A percentile compares a stretch with the other conserved stretches of the same genome.
phyloP scores from a whole-genome alignment of 2,113 vertebrate species.

The Syngnathus typhle region DNA sequence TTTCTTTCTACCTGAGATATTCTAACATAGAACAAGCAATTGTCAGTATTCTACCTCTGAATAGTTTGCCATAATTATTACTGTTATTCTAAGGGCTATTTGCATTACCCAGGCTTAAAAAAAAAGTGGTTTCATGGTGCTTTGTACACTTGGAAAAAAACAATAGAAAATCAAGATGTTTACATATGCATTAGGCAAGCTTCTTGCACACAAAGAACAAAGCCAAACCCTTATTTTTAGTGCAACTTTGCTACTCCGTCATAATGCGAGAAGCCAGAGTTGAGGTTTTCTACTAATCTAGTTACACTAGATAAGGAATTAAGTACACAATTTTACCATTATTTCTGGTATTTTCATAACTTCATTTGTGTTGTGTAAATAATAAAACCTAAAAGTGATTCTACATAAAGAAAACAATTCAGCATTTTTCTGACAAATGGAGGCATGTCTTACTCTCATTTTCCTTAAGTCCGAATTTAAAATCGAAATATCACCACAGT shows the following conservation, averaged over 20 bases:
- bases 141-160: constrained; percentile 27
- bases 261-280: constrained; percentile 5
- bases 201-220: constrained; percentile 7
- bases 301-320: constrained; percentile 28
- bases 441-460: constrained; percentile 62
- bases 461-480: constrained; percentile 61
- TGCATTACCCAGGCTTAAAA: constrained; percentile 37
- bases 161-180: constrained; percentile 11
- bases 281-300: constrained; percentile 34
- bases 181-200: constrained; percentile 27
- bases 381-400: constrained; percentile 48
- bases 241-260: constrained; percentile 9
- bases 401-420: constrained; percentile 45
- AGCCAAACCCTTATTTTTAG: constrained; percentile 20
- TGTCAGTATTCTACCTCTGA: constrained; percentile 14
- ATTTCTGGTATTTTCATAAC: constrained; percentile 48
- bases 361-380: constrained; percentile 40
- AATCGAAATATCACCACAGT: constrained; percentile 20
- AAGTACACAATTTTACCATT: constrained; percentile 51
- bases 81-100: constrained; percentile 41
- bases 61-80: constrained; percentile 30
- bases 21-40: constrained; percentile 17
- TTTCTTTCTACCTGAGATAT: constrained; percentile 13
- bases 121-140: constrained; percentile 19
- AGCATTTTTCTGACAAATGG: constrained; percentile 52